These are phyloP conservation scores for Steinernema hermaphroditum DNA, from an alignment of 2,888 invertebrate species.

Conservation along the genomic window DNA sequence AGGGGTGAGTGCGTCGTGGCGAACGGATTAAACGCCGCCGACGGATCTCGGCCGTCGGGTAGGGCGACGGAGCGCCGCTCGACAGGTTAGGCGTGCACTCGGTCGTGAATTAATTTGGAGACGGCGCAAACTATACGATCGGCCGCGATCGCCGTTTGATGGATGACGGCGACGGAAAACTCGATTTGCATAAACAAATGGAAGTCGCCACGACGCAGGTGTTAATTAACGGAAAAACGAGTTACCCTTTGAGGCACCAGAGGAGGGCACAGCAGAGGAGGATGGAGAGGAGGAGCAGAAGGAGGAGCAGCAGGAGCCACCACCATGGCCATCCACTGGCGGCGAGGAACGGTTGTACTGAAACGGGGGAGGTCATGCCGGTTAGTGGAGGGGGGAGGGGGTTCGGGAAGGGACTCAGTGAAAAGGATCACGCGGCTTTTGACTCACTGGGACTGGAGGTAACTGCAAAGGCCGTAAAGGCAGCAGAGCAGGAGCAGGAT, in stretches of 20 bases:
- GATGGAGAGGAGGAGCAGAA: conserved; percentile 63
- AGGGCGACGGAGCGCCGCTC: background rate
- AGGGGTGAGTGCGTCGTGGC: background rate
- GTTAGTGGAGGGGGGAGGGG: conserved; percentile 6
- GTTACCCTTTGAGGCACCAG: conserved; percentile 64
- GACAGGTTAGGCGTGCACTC: conserved; percentile 14
- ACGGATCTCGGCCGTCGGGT: background rate
- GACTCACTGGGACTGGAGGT: background rate
- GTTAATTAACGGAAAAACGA: conserved; percentile 15
- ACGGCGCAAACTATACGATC: conserved; percentile 10
- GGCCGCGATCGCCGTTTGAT: background rate
- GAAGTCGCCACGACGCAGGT: too few relatives aligned
- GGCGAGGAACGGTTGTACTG: conserved; percentile 58
- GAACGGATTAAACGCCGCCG: background rate
- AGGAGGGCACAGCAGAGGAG: conserved; percentile 63
- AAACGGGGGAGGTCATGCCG: conserved; percentile 38
- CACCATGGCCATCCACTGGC: conserved; percentile 66
- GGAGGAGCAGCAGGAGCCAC: conserved; percentile 65
- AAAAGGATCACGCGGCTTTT: conserved; percentile 1
- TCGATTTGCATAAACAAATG: conserved; percentile 16
- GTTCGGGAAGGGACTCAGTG: conserved; percentile 25
- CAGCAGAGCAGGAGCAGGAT: conserved; percentile 39
- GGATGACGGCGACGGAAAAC: background rate
- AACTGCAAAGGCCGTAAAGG: background rate
- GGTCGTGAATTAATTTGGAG: conserved; percentile 26